Evolutionary conservation across 2,888 invertebrate species (phyloP), one percentile per base, ranked within the genome.

Genomic region (Polyploca ridens): DNA sequence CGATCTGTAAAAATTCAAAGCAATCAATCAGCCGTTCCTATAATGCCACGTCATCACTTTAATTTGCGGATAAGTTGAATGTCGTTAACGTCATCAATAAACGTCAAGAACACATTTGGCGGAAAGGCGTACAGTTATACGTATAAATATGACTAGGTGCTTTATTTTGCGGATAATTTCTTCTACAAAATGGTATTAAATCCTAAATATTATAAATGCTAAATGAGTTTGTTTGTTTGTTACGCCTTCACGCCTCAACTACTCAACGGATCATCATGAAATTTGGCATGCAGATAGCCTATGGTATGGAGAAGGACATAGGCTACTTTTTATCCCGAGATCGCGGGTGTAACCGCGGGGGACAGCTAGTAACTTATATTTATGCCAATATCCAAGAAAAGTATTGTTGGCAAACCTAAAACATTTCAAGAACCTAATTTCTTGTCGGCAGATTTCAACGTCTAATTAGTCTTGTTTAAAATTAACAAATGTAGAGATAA

Each of bases 401-500:
- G 10, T 7, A 10, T 38, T 38, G 10, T 8, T 38, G 8, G 10
- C 10, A 38, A 38, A 10, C 10, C 49, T 16, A 16, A 49, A 49
- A 49, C n/a, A 49, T 49, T 49, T 16, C 16, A 8, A 1, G 7
- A 5, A 16, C 6, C 16, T 7, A 49, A 7, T 49, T 49, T 49
- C 7, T 49, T 16, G 7, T 49, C 16, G 16, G 16, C 5, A 16
- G n/a, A 16, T 16, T 58, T 64, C n/a, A 35, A 41, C 46, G 54
- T 59, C 62, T 70, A 73, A 74, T 72, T 69, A 73, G 68, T 62
- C 62, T 66, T 46, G 41, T 38, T 63, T 59, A 67, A 70, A 72
- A 67, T 71, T 61, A 69, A 68, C 69, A 70, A 75, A 75, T 70
- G 67, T 73, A 70, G 63, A 63, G 67, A 71, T 68, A 68, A 69